phyloP scores from a whole-genome alignment of 1,140 invertebrate genomes.

The Aphis craccivora region DNA sequence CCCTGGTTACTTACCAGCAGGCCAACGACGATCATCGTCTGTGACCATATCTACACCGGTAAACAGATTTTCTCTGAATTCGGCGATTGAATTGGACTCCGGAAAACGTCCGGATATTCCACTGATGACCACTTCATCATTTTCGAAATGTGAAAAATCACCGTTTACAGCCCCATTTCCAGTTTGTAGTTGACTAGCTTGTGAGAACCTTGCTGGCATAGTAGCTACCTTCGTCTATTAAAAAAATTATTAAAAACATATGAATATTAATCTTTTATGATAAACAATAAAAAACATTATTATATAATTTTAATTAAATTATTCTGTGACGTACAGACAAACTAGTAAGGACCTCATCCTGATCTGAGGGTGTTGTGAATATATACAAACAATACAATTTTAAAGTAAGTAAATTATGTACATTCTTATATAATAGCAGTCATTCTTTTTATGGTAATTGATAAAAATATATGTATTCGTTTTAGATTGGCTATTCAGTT shows the following conservation, averaged over 20 bases:
- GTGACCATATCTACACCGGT: slow-evolving; percentile 88
- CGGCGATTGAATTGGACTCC: slow-evolving; percentile 84
- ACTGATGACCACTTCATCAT: slow-evolving; percentile 80
- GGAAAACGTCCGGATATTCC: slow-evolving; percentile 91
- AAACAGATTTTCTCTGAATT: slow-evolving; percentile 87
- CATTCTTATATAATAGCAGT: too few species aligned
- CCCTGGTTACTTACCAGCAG: slow-evolving; percentile 66
- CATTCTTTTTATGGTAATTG: too few species aligned
- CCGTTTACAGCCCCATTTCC: slow-evolving; percentile 20
- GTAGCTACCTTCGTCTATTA: slow-evolving; percentile 52
- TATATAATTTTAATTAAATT: neutral
- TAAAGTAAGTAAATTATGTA: too few species aligned
- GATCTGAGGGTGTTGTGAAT: too few species aligned
- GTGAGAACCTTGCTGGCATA: neutral
- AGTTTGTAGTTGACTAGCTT: neutral
- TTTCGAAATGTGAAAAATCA: neutral
- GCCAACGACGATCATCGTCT: slow-evolving; percentile 84
- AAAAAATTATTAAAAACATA: neutral
- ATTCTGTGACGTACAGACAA: neutral
- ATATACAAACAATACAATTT: too few species aligned
- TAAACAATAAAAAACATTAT: neutral
- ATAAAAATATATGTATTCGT: too few species aligned
- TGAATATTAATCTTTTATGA: neutral
- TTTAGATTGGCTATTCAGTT: too few species aligned
- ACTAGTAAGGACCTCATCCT: neutral